Evolutionary conservation across 2,888 invertebrate genomes (phyloP).

Genomic region (Lamellibrachia satsuma): DNA sequence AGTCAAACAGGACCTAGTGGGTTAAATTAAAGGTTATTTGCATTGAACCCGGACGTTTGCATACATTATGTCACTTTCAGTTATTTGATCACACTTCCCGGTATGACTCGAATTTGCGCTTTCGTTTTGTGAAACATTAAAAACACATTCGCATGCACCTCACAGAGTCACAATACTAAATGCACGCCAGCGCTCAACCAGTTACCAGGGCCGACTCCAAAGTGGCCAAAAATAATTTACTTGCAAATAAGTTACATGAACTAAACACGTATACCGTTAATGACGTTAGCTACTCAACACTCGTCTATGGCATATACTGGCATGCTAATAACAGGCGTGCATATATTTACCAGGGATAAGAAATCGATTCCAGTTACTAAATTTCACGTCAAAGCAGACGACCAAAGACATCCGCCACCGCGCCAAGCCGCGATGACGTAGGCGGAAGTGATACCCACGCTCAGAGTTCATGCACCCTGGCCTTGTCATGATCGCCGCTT

Average conservation of each 20-base stretch:
- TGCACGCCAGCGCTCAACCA: too few relatives aligned
- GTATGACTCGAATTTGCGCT: background rate
- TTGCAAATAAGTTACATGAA: background rate
- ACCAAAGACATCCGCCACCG: background rate
- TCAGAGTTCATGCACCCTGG: background rate
- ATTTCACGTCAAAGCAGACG: background rate
- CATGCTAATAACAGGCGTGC: background rate
- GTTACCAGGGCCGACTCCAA: background rate
- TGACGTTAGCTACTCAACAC: background rate
- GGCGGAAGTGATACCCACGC: conserved; percentile 13
- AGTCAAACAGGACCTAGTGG: background rate
- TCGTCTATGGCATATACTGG: background rate
- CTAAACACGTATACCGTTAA: background rate
- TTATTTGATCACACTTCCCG: background rate
- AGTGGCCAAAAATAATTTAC: background rate
- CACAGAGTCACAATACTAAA: too few relatives aligned
- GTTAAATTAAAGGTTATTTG: background rate
- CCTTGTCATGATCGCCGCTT: background rate
- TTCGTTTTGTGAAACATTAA: background rate
- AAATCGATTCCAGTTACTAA: background rate
- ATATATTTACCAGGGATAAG: background rate
- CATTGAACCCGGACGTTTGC: background rate
- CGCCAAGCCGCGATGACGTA: background rate
- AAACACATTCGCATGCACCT: background rate
- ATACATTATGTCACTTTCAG: background rate